Base-by-base conservation (phyloP, 2,113 vertebrate species). In the Willisornis vidua region DNA sequence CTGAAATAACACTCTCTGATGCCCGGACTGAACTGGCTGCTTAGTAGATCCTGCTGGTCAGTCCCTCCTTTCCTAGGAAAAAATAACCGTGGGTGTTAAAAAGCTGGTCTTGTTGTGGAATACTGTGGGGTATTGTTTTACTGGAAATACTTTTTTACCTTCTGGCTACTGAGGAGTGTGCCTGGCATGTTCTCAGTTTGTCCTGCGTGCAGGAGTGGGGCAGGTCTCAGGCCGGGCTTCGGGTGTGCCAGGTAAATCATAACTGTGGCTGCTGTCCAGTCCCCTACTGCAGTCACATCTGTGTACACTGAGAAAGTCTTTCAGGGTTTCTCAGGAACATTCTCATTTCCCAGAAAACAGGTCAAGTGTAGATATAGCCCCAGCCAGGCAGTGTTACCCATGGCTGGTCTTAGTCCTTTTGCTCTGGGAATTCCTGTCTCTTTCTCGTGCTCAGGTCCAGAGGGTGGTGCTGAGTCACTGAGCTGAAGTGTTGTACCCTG, bases 1-100 rank as follows among this genome's bases (percentile, higher is more conserved):
- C 20, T 1, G 11, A 35, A 57, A 8, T 23, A 14, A 19, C 2
- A 8, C 0, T 0, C 22, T 29, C 20, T 7, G 6, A 12, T 48
- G 51, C 54, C n/a, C 7, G 4, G 63, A 8, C 43, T 12, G 11
- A 43, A 43, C 59, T 4, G 19, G 28, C 15, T 29, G 5, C 16
- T 37, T 35, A 26, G 51, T 46, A 35, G 8, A 9, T 58, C 25
- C 28, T 23, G 12, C 5, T 26, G 37, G 20, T 20, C 4, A 0
- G 23, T 11, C n/a, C 20, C 28, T 72, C 7, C 1, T 45, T 90
- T 39, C 43, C 57, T 19, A 6, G 48, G 51, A 48, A 35, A 19
- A n/a, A 45, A 49, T 3, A 35, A 7, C 16, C 7, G 4, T 5
- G 17, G 4, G 13, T 87, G 59, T 66, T 82, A 24, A 52, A 78